Conservation (phyloP, 2,797 vertebrate genomes). For the Meriones psammophilus region DNA sequence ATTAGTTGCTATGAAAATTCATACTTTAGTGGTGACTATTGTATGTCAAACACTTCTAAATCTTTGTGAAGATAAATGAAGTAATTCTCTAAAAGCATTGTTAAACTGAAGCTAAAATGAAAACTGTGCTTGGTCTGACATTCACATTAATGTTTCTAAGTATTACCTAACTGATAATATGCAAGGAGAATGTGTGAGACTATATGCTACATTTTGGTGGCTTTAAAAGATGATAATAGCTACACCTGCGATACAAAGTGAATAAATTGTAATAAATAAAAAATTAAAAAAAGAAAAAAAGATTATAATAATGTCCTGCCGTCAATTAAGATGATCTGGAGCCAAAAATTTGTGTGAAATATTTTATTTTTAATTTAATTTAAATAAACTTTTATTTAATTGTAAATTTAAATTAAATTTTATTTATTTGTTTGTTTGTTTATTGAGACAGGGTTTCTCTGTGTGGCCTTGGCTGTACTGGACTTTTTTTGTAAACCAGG, state of each 20-base stretch:
- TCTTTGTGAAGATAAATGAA: constrained; percentile 64
- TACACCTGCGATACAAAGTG: too few relatives aligned
- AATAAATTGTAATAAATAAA: too few relatives aligned
- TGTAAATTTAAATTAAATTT: neutral
- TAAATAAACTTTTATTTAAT: neutral
- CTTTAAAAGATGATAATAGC: neutral
- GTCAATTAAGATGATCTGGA: constrained; percentile 52
- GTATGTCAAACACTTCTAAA: constrained; percentile 57
- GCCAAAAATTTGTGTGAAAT: constrained; percentile 53
- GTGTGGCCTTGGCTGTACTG: too few relatives aligned
- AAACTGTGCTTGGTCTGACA: constrained; percentile 49
- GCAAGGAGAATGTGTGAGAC: constrained; percentile 39
- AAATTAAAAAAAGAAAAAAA: constrained; percentile 31
- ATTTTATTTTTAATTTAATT: neutral
- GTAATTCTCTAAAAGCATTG: constrained; percentile 57
- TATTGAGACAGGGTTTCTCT: too few relatives aligned
- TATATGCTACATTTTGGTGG: constrained; percentile 40
- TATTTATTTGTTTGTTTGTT: too few relatives aligned
- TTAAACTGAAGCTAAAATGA: constrained; percentile 63
- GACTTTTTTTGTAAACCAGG: too few relatives aligned
- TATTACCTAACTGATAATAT: constrained; percentile 56
- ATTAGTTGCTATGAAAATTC: constrained; percentile 63
- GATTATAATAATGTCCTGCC: constrained; percentile 44
- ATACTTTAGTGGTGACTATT: constrained; percentile 49
- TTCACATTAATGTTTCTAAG: constrained; percentile 38